Conservation (phyloP, 1,140 invertebrate genomes). For the Megalonaias nervosa region DNA sequence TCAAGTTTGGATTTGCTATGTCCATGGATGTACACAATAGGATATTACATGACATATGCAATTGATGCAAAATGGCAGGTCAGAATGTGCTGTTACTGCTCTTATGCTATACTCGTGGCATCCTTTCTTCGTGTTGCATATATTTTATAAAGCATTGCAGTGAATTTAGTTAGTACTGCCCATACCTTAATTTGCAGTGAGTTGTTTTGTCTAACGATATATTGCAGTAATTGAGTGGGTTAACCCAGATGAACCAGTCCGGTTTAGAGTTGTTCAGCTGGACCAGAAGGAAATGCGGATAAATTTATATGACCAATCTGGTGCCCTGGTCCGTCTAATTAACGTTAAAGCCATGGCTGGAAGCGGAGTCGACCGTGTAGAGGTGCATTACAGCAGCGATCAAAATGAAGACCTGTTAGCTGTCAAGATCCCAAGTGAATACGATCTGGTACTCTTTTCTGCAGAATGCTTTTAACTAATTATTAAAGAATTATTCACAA, state of each 20-base stretch:
- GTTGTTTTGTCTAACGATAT: not conserved
- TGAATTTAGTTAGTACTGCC: no score
- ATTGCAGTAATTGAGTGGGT: conserved; percentile 25
- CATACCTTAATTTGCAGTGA: no score
- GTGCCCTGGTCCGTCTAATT: conserved; percentile 13
- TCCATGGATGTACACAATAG: no score
- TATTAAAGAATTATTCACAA: no score
- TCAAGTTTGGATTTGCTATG: no score
- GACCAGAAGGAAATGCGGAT: conserved; percentile 9
- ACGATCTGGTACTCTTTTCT: conserved; percentile 20
- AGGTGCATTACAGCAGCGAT: conserved; percentile 30
- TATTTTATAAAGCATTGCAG: no score
- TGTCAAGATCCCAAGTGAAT: conserved; percentile 22
- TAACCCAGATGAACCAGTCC: conserved; percentile 17
- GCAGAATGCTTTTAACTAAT: no score
- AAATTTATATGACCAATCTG: conserved; percentile 10
- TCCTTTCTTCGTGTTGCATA: no score
- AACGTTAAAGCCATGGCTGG: conserved; percentile 5
- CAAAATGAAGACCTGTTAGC: conserved; percentile 12
- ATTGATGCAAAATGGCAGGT: no score
- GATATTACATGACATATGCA: no score
- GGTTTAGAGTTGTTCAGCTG: conserved; percentile 16
- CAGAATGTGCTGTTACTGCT: no score
- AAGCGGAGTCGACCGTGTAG: not conserved
- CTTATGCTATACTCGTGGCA: no score